Conservation (phyloP, 1,140 invertebrate genomes). For the Augochlora pura region DNA sequence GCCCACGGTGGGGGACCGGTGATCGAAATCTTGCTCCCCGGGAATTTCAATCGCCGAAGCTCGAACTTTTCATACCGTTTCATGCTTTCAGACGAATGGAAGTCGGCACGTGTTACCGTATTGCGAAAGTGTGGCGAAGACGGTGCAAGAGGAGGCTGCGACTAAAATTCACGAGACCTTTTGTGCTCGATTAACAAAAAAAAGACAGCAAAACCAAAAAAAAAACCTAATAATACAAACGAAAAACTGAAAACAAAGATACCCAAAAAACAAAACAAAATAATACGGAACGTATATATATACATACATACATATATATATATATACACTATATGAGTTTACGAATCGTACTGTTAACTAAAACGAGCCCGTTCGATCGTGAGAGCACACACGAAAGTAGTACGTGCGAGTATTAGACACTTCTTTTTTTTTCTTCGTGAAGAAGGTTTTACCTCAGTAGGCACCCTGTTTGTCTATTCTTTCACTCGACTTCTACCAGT, state of each 20-base stretch:
- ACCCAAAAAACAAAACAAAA: no score
- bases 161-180: conserved; percentile 18
- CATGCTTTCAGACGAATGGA: conserved; percentile 50
- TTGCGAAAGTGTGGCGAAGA: conserved; percentile 48
- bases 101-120: conserved; percentile 33
- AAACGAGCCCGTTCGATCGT: background rate
- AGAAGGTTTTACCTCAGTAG: conserved; percentile 56
- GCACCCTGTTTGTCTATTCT: conserved; percentile 62
- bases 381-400: background rate
- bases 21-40: background rate
- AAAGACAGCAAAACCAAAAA: background rate
- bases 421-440: conserved; percentile 20
- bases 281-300: no score
- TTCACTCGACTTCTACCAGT: conserved; percentile 54
- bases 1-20: conserved; percentile 7
- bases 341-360: conserved; percentile 10
- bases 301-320: background rate
- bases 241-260: no score
- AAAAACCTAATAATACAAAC: background rate
- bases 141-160: conserved; percentile 40
- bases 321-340: background rate
- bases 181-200: background rate
- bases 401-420: background rate
- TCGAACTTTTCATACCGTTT: conserved; percentile 48
- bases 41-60: background rate